Evolutionary conservation across 2,113 vertebrate genomes (phyloP).

Genomic region (Cololabis saira): DNA sequence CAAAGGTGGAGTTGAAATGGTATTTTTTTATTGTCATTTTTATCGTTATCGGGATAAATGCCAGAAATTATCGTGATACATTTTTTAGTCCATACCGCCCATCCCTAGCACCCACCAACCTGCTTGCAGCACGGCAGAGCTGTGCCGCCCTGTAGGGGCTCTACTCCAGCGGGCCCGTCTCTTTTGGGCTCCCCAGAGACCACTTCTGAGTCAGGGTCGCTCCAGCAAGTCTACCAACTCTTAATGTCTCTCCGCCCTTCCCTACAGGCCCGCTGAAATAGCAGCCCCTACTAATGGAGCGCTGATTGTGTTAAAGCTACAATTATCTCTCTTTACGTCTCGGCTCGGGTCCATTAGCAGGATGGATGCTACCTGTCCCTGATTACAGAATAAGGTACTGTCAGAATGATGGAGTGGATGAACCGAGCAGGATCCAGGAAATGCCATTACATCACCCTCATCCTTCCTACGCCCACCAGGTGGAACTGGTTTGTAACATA

Average conservation of each 20-base stretch:
- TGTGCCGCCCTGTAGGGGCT: conserved; percentile 7
- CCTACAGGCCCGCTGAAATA: conserved; percentile 51
- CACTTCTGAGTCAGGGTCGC: conserved; percentile 33
- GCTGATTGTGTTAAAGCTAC: conserved; percentile 72
- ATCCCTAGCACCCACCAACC: too few species aligned
- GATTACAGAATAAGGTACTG: conserved; percentile 55
- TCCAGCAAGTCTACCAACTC: conserved; percentile 41
- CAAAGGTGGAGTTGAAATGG: too few species aligned
- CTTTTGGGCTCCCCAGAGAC: conserved; percentile 32
- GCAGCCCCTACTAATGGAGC: conserved; percentile 67
- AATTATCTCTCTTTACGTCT: conserved; percentile 74
- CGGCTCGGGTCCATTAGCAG: conserved; percentile 69
- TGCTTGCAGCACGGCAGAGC: conserved; percentile 31
- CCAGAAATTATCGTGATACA: too few species aligned
- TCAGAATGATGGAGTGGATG: conserved; percentile 59
- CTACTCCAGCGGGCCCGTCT: conserved; percentile 27
- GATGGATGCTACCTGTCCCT: conserved; percentile 57
- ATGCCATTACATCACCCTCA: conserved; percentile 43
- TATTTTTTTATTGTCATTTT: too few species aligned
- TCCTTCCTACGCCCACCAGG: neutral
- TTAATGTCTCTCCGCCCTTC: conserved; percentile 38
- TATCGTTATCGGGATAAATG: too few species aligned
- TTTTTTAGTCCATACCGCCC: too few species aligned
- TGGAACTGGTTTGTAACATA: conserved; percentile 40
- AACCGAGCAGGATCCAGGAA: conserved; percentile 47